Percentiles rank a stretch among this genome's conserved stretches.
Conservation (phyloP, 2,888 invertebrate species). For the Sphinx pinastri region DNA sequence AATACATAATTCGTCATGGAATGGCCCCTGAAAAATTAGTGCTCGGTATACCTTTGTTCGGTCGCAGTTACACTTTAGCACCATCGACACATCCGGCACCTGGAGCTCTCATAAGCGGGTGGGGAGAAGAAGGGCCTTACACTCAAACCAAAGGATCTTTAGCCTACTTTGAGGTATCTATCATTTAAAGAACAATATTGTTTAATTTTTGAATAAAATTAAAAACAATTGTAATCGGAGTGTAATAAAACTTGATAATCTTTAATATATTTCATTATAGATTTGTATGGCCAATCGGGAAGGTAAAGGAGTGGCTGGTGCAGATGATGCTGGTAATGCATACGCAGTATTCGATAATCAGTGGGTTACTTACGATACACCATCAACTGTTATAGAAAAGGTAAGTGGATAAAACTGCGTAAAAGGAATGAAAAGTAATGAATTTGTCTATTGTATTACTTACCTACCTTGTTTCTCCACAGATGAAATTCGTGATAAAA, state of each 20-base stretch:
- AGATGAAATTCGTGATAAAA: conserved; percentile 86
- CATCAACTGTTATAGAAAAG: conserved; percentile 86
- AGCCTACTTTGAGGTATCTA: conserved; percentile 88
- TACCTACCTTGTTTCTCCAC: conserved; percentile 39
- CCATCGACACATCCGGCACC: conserved; percentile 78
- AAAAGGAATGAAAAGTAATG: neutral
- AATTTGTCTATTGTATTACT: neutral
- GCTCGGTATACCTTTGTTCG: conserved; percentile 89
- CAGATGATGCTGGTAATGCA: conserved; percentile 87
- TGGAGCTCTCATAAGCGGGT: conserved; percentile 84
- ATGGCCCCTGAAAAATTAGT: conserved; percentile 87
- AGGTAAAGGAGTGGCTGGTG: conserved; percentile 77
- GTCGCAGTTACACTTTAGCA: conserved; percentile 87
- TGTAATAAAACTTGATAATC: too few relatives aligned
- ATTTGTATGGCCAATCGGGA: conserved; percentile 84
- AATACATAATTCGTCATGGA: conserved; percentile 86
- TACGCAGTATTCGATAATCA: conserved; percentile 88
- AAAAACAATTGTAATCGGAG: too few relatives aligned
- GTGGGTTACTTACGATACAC: conserved; percentile 92
- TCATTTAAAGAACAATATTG: too few relatives aligned
- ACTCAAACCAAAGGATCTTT: conserved; percentile 87
- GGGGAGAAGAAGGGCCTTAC: conserved; percentile 86
- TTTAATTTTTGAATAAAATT: too few relatives aligned
- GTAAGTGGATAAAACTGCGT: conserved; percentile 58
- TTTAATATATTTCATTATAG: conserved; percentile 48